Evolutionary conservation across 2,113 vertebrate species (phyloP), one percentile per base, ranked within the genome.

Genomic region (Etheostoma spectabile): DNA sequence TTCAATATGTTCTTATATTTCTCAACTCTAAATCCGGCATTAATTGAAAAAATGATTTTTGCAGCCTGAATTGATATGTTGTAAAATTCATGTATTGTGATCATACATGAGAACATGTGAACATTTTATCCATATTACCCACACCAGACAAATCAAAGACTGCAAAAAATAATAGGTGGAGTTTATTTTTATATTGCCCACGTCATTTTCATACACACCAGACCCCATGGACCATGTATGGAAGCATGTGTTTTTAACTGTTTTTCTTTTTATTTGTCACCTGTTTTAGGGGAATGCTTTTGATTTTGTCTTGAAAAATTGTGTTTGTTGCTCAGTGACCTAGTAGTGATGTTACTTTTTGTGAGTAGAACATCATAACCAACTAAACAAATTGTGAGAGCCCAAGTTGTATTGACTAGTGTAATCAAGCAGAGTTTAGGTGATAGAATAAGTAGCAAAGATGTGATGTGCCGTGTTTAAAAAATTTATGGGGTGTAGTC

Each of bases 401-500:
- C 5, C 51, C 15, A 21, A 4, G 42, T 49, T 33, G 46, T 19
- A 7, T 22, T 79, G 18, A 19, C 12, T 16, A 1, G 5, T 53
- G 33, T 13, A 74, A 14, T n/a, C 18, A 18, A 46, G 33, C 18
- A 30, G 45, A 16, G 21, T 11, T 14, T 51, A 16, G 45, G 46
- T 63, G n/a, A 27, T 30, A 45, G 35, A 65, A 10, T 15, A 4
- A 51, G 14, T 8, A 24, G 42, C 49, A 19, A 22, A 48, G 74
- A 21, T 42, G 45, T 30, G 53, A 24, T 45, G 60, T 63, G 79
- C 79, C 74, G 1, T 53, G 38, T 22, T 64, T 72, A 88, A 81
- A 45, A 12, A 27, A 1, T 55, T 69, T 14, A 73, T 49, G 6
- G 74, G 88, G 78, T 85, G 86, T 74, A 46, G 73, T 73, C 77